A percentile compares a stretch with the other conserved stretches of the same genome.
Evolutionary conservation across 2,888 invertebrate genomes (phyloP).

Genomic region (Timema podura): DNA sequence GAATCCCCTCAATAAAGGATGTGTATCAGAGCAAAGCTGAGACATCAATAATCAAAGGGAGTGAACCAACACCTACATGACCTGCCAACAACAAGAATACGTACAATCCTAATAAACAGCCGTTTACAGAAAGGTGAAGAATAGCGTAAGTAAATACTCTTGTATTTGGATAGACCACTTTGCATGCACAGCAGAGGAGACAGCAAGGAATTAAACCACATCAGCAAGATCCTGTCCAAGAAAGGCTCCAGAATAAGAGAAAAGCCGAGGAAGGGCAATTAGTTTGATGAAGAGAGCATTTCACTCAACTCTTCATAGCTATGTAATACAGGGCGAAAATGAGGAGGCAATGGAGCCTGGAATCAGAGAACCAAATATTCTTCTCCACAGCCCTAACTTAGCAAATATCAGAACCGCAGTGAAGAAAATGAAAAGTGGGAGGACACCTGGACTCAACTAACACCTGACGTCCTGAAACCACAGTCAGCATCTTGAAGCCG

Average conservation of each 20-base stretch:
- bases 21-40: not conserved
- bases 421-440: not conserved
- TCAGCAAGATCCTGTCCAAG: conserved; percentile 5
- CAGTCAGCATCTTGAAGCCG: not conserved
- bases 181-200: not conserved
- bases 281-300: conserved; percentile 2
- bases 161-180: not conserved
- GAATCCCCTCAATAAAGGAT: not conserved
- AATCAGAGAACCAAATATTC: not conserved
- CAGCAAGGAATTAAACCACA: not conserved
- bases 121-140: not conserved
- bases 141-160: not conserved
- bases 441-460: not conserved
- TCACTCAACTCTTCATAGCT: not conserved
- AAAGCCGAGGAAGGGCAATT: not conserved
- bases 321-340: not conserved
- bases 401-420: not conserved
- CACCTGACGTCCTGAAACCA: conserved; percentile 5
- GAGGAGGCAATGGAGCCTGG: not conserved
- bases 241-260: not conserved
- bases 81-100: not conserved
- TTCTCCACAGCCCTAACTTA: not conserved
- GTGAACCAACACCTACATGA: not conserved
- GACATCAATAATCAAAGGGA: not conserved
- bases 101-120: not conserved